Conservation (phyloP, 2,797 vertebrate species). For the Mionectes olivaceus region DNA sequence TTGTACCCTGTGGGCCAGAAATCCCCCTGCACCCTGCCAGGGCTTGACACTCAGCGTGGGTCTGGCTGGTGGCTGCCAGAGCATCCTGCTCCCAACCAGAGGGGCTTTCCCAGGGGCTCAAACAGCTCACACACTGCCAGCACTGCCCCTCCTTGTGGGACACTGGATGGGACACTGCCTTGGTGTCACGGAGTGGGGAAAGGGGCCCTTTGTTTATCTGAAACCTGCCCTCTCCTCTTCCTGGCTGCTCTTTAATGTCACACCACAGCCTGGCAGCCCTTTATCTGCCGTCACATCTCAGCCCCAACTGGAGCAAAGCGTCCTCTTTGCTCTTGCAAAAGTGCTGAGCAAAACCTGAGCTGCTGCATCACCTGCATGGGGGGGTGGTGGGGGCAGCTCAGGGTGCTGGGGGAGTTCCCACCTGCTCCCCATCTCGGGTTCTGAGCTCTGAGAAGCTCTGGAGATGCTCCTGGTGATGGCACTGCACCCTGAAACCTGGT, state of each 20-base stretch:
- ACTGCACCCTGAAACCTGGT: accelerated
- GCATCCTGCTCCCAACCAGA: background rate
- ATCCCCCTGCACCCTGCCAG: background rate
- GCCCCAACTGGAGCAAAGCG: background rate
- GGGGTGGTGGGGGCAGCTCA: accelerated
- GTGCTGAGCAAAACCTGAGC: slow-evolving; percentile 23
- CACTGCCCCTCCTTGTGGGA: background rate
- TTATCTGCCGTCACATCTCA: slow-evolving; percentile 35
- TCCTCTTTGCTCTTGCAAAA: slow-evolving; percentile 38
- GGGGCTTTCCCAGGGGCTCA: background rate
- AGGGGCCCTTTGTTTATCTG: background rate
- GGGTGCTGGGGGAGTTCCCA: background rate
- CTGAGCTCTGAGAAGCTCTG: background rate
- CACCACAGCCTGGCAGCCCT: background rate
- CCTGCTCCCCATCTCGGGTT: background rate
- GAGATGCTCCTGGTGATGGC: background rate
- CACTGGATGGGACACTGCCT: accelerated
- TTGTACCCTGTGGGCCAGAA: background rate
- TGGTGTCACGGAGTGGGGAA: background rate
- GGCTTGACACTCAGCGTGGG: accelerated
- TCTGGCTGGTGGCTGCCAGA: background rate
- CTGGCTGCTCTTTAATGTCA: slow-evolving; percentile 30
- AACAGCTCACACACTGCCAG: background rate
- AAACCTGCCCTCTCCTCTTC: background rate
- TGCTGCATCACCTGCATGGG: background rate